Conservation (phyloP, 2,113 vertebrate species). For the Hemichromis elongatus region DNA sequence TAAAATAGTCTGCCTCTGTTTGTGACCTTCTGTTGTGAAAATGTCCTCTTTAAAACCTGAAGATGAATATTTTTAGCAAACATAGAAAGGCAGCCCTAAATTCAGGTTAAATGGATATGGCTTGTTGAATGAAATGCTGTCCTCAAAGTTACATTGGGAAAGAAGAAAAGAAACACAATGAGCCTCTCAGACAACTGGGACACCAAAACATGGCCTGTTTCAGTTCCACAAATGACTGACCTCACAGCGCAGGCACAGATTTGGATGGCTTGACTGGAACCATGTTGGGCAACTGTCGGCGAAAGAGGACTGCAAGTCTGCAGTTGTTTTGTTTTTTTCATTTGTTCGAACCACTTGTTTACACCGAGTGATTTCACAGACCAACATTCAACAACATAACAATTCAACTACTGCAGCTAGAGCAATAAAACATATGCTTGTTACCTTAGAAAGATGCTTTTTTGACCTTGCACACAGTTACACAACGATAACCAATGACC, state of each 20-base stretch:
- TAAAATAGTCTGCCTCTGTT: not conserved
- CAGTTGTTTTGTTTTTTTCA: not conserved
- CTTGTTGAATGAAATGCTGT: not conserved
- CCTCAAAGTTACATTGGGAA: not conserved
- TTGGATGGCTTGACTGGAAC: not conserved
- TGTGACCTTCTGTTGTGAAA: not conserved
- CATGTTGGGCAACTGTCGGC: not conserved
- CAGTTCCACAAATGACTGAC: conserved; percentile 16
- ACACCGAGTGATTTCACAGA: not conserved
- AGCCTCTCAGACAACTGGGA: conserved; percentile 40
- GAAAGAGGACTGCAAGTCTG: not conserved
- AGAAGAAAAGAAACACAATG: conserved; percentile 5
- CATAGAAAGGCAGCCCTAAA: not conserved
- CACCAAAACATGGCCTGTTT: conserved; percentile 18
- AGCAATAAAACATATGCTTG: not conserved
- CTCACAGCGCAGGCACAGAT: conserved; percentile 6
- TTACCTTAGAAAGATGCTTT: not conserved
- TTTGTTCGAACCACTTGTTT: not conserved
- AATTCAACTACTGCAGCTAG: not conserved
- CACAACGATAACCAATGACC: not conserved
- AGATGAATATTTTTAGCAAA: not conserved
- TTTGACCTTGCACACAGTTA: not conserved
- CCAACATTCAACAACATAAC: not conserved
- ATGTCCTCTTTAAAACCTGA: not conserved
- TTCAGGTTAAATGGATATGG: not conserved